Evolutionary conservation across 2,797 vertebrate genomes (phyloP).

Genomic region (Alectoris magna): DNA sequence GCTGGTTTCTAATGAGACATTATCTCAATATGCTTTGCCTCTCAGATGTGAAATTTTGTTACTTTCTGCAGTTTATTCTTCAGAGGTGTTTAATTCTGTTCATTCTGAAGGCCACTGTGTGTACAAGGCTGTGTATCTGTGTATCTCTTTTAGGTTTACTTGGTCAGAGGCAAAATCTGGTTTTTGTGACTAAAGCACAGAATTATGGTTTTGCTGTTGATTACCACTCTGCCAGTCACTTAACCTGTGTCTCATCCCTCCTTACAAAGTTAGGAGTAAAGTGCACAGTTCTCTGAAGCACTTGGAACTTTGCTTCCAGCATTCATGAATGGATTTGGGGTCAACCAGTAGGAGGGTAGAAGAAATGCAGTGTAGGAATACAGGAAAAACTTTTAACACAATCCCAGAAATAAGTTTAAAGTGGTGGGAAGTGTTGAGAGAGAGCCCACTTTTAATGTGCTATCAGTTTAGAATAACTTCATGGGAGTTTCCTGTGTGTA

Average conservation of each 20-base stretch:
- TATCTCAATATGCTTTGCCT: background rate
- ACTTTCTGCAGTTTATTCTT: background rate
- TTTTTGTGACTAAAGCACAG: background rate
- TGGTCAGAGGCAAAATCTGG: background rate
- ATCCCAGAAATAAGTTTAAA: background rate
- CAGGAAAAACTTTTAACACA: background rate
- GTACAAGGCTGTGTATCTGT: background rate
- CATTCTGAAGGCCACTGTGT: background rate
- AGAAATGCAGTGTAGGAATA: background rate
- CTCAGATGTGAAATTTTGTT: background rate
- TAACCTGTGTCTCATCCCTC: background rate
- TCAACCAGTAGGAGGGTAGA: background rate
- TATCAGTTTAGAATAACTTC: background rate
- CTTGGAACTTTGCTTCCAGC: background rate
- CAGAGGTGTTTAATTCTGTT: background rate
- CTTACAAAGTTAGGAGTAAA: background rate
- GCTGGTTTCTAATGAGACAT: background rate
- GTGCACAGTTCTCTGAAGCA: background rate
- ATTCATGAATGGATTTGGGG: conserved; percentile 11
- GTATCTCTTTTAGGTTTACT: background rate
- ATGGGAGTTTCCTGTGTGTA: conserved; percentile 22
- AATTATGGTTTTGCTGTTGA: background rate
- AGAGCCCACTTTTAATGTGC: background rate
- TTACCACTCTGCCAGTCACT: background rate
- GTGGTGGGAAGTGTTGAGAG: background rate